phyloP scores from a whole-genome alignment of 2,113 vertebrate genomes.

The Serinus canaria region DNA sequence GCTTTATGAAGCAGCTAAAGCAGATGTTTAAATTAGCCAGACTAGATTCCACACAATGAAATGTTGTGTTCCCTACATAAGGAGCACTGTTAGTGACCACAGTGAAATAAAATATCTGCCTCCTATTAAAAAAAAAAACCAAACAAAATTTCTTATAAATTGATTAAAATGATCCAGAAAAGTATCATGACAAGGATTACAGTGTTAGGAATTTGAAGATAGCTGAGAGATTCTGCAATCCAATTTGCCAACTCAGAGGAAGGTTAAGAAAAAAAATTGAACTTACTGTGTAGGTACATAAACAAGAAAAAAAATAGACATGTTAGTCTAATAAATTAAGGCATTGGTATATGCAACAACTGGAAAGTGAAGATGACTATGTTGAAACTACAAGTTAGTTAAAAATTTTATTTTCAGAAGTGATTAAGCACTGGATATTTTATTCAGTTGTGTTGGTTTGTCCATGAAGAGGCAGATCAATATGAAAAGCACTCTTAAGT shows the following conservation, averaged over 20 bases:
- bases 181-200: neutral
- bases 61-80: neutral
- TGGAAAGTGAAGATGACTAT: neutral
- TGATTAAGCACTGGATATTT: neutral
- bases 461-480: neutral
- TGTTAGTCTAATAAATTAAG: neutral
- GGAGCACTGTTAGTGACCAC: neutral
- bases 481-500: neutral
- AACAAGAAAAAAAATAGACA: neutral
- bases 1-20: neutral
- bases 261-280: neutral
- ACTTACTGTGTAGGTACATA: neutral
- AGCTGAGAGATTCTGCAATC: neutral
- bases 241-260: neutral
- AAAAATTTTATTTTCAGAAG: neutral
- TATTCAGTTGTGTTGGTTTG: neutral
- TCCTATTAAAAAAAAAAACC: neutral
- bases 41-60: neutral
- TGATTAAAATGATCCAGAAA: neutral
- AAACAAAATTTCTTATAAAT: neutral
- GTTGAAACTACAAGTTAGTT: neutral
- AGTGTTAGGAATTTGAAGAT: neutral
- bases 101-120: neutral
- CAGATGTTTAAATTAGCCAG: neutral
- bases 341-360: neutral